Evolutionary conservation across 2,888 invertebrate species (phyloP).

Genomic region (Orthosia cruda): DNA sequence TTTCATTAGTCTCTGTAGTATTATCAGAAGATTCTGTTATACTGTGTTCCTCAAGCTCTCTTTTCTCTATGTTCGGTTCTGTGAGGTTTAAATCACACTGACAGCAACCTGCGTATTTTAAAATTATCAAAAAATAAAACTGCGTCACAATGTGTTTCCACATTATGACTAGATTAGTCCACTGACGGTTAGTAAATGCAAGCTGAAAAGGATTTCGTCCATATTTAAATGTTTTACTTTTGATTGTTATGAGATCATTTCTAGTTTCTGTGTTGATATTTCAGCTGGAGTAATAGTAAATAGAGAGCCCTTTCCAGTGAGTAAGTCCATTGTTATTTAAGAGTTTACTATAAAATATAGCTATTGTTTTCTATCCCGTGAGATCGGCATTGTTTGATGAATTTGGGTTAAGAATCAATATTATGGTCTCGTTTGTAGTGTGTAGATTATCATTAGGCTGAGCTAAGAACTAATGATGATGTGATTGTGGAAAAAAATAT

Average conservation of each 20-base stretch:
- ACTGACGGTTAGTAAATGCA: constrained; percentile 27
- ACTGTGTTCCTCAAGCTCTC: constrained; percentile 37
- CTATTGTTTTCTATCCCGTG: constrained; percentile 45
- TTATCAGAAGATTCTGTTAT: constrained; percentile 31
- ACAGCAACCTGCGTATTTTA: constrained; percentile 35
- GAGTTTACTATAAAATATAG: constrained; percentile 41
- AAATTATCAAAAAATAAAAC: constrained; percentile 33
- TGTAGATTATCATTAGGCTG: neutral
- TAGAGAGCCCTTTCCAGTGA: constrained; percentile 34
- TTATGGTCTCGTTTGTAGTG: constrained; percentile 24
- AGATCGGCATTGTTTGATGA: constrained; percentile 37
- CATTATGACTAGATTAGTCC: constrained; percentile 33
- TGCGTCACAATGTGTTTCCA: constrained; percentile 25
- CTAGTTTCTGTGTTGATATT: constrained; percentile 41
- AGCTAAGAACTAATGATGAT: neutral
- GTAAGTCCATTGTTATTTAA: constrained; percentile 58
- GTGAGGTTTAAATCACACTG: constrained; percentile 33
- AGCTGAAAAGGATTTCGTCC: neutral
- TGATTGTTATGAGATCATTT: constrained; percentile 50
- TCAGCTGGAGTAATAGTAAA: constrained; percentile 41
- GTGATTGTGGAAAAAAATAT: neutral
- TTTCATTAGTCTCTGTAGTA: neutral
- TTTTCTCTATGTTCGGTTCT: constrained; percentile 29
- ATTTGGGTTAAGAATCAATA: constrained; percentile 35
- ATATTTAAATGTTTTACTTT: constrained; percentile 44